These are phyloP conservation scores for Crypturellus tataupa DNA, from an alignment of 2,797 vertebrate genomes.

Conservation along the genomic window DNA sequence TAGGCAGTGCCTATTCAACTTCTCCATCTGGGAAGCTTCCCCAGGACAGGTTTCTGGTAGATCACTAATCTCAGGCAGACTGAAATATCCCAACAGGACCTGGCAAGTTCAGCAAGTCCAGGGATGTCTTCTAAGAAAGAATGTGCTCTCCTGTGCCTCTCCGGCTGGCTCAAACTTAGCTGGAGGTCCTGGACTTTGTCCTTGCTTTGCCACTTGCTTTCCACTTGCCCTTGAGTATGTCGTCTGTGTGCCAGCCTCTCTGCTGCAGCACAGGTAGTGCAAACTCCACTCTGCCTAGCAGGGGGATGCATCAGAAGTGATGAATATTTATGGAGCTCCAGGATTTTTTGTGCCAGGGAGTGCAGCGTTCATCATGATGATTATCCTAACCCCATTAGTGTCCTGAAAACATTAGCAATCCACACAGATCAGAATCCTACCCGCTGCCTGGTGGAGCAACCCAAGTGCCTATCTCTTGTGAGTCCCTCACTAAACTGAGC, in stretches of 20 bases:
- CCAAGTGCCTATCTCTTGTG: accelerated
- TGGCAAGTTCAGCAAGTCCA: neutral
- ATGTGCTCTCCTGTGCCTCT: neutral
- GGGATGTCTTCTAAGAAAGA: neutral
- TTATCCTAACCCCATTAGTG: accelerated
- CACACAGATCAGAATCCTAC: accelerated
- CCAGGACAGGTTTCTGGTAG: neutral
- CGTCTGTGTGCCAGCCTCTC: neutral
- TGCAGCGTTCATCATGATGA: neutral
- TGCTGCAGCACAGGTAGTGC: neutral
- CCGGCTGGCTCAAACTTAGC: neutral
- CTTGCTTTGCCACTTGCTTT: neutral
- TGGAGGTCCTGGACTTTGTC: neutral
- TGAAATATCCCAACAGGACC: accelerated
- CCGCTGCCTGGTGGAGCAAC: accelerated
- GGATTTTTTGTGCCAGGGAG: neutral
- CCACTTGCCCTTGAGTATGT: neutral
- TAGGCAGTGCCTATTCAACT: neutral
- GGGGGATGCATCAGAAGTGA: neutral
- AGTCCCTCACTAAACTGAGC: neutral
- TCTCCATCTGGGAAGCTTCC: neutral
- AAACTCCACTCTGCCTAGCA: neutral
- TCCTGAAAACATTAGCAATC: neutral
- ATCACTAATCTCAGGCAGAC: neutral
- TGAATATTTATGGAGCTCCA: neutral